A percentile compares a stretch with the other conserved stretches of the same genome.
These are phyloP conservation scores for Todiramphus saurophagus DNA, from an alignment of 2,113 vertebrate species.

Conservation along the genomic window DNA sequence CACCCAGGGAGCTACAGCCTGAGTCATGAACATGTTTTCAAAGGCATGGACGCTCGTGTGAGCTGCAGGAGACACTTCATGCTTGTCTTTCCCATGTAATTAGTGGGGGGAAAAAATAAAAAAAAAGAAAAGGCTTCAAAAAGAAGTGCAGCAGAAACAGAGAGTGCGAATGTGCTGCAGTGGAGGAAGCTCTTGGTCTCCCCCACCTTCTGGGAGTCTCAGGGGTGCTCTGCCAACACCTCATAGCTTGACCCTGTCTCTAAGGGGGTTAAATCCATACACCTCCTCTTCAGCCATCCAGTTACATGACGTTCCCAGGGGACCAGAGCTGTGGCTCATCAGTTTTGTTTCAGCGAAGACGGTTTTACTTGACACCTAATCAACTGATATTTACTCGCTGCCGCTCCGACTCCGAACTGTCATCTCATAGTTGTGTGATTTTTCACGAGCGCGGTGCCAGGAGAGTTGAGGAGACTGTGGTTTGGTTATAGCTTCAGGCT, in stretches of 20 bases:
- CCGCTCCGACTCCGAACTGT: not conserved
- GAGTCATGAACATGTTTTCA: not conserved
- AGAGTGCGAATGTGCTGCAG: not conserved
- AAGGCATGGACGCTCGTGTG: fast-evolving
- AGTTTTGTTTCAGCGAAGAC: not conserved
- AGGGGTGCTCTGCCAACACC: not conserved
- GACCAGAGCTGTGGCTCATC: not conserved
- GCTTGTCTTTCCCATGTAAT: fast-evolving
- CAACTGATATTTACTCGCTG: not conserved
- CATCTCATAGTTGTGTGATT: not conserved
- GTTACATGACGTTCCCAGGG: fast-evolving
- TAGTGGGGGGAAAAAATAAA: too few relatives aligned
- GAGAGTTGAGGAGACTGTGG: conserved; percentile 51
- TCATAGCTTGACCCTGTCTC: not conserved
- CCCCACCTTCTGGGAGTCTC: fast-evolving
- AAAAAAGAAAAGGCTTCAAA: not conserved
- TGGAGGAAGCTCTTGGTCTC: not conserved
- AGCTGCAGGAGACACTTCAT: fast-evolving
- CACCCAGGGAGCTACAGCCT: not conserved
- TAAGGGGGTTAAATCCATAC: fast-evolving
- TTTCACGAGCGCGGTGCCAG: not conserved
- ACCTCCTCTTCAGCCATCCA: not conserved
- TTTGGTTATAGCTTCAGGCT: conserved; percentile 55
- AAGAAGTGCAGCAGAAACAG: not conserved
- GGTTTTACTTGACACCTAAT: conserved; percentile 42